Conservation (phyloP, 2,797 vertebrate species). For the Protosalanx chinensis region DNA sequence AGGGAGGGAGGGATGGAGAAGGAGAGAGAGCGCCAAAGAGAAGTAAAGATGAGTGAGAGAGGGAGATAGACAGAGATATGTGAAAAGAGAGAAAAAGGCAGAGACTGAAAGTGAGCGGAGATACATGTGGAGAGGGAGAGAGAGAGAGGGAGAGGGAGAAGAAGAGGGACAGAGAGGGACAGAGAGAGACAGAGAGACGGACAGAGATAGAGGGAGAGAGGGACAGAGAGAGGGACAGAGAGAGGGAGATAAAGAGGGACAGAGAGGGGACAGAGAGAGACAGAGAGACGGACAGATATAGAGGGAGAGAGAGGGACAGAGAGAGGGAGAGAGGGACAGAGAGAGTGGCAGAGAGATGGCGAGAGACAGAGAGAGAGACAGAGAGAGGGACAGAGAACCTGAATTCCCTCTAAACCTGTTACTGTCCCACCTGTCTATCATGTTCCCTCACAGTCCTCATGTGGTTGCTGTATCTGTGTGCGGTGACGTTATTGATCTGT, state of each 20-base stretch:
- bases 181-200: not conserved
- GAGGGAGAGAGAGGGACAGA: slow-evolving; percentile 7
- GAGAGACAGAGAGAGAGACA: slow-evolving; percentile 38
- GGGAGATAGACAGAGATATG: no score
- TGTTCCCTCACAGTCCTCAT: slow-evolving; percentile 60
- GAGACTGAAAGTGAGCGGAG: slow-evolving; percentile 5
- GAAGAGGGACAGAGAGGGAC: not conserved
- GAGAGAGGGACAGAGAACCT: slow-evolving; percentile 52
- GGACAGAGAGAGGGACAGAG: slow-evolving; percentile 26
- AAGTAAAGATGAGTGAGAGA: no score
- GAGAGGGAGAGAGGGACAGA: slow-evolving; percentile 6
- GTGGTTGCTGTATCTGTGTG: slow-evolving; percentile 58
- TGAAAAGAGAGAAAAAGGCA: slow-evolving; percentile 2
- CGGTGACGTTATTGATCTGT: slow-evolving; percentile 64
- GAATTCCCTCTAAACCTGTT: slow-evolving; percentile 72
- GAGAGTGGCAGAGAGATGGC: slow-evolving; percentile 47
- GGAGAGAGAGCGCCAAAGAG: slow-evolving; percentile 39
- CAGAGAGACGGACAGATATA: no score
- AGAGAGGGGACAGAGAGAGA: slow-evolving; percentile 45
- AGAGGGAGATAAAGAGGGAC: slow-evolving; percentile 38
- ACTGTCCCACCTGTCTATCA: slow-evolving; percentile 69
- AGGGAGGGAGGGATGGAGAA: slow-evolving; percentile 54
- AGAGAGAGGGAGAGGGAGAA: not conserved
- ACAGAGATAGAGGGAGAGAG: slow-evolving; percentile 11
- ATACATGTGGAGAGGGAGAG: slow-evolving; percentile 4